phyloP scores from a whole-genome alignment of 1,140 invertebrate species.

The Calycopis cecrops region DNA sequence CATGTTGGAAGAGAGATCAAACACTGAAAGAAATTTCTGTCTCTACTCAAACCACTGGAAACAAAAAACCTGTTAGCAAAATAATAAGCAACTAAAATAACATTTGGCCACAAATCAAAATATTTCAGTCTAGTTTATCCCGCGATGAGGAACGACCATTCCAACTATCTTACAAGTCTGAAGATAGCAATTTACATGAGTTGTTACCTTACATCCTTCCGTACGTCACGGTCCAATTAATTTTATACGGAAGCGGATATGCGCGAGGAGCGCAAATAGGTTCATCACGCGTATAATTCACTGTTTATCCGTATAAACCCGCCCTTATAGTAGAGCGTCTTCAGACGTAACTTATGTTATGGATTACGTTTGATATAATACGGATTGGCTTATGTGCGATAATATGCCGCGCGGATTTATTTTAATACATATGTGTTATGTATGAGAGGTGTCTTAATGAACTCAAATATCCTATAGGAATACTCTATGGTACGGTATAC shows the following conservation, averaged over 20 bases:
- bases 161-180: constrained; percentile 31
- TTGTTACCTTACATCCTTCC: constrained; percentile 64
- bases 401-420: background rate
- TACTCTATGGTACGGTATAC: too few species aligned
- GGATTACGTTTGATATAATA: constrained; percentile 1
- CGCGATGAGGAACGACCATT: constrained; percentile 32
- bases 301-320: constrained; percentile 25
- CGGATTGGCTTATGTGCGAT: background rate
- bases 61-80: too few species aligned
- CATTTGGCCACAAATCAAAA: background rate
- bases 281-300: constrained; percentile 52
- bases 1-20: too few species aligned
- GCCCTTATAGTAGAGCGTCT: background rate
- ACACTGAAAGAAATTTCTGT: too few species aligned
- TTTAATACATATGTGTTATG: background rate
- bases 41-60: too few species aligned
- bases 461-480: too few species aligned
- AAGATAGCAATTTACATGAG: constrained; percentile 63
- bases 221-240: constrained; percentile 66
- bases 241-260: constrained; percentile 69
- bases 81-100: too few species aligned
- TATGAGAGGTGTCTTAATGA: too few species aligned
- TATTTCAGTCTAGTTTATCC: constrained; percentile 19
- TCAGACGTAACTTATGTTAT: background rate
- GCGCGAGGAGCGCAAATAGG: constrained; percentile 55